Base-by-base conservation (phyloP, 2,113 vertebrate species). In the Oreocharis arfaki region DNA sequence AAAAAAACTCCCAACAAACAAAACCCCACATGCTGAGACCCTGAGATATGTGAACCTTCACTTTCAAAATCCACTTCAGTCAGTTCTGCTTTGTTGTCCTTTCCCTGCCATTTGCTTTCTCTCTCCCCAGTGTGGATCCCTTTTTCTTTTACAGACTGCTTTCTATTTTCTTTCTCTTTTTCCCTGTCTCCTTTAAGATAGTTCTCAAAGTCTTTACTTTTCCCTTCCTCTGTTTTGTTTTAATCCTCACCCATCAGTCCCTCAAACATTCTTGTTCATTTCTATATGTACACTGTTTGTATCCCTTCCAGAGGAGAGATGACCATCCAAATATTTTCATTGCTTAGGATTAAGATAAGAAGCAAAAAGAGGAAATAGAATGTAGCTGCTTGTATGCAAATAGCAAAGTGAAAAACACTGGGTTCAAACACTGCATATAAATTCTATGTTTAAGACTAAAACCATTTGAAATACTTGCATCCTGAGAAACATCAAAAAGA, bases 261-360 rank as follows among this genome's bases (percentile, higher is more conserved):
- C 68, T 81, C 63, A 84, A 55, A 69, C 11, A 63, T 37, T 49
- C 33, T 69, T 70, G 11, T 35, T 63, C 1, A 0, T 39, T 84
- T 77, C 37, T 33, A 3, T 90, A 27, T 59, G 87, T 70, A 57
- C 23, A 56, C 8, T 59, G 3, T 41, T 93, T 85, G 26, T 80
- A 91, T 83, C 30, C 21, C 19, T 86, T 70, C 47, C 69, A 74
- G 17, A 75, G 20, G 9, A 82, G 32, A 74, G 46, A 46, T 44
- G 47, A 15, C 28, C 60, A 84, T 57, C 33, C 47, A 84, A 90
- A 93, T 92, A 88, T 77, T 94, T 91, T 53, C 37, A 39, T 28
- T 95, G 33, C 6, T 13, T 74, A 39, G 35, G 42, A 63, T 15
- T 78, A 77, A 89, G 87, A 94, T 55, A 74, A 91, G 78, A 79